Evolutionary conservation across 2,113 vertebrate species (phyloP).

Genomic region (Nesoenas mayeri): DNA sequence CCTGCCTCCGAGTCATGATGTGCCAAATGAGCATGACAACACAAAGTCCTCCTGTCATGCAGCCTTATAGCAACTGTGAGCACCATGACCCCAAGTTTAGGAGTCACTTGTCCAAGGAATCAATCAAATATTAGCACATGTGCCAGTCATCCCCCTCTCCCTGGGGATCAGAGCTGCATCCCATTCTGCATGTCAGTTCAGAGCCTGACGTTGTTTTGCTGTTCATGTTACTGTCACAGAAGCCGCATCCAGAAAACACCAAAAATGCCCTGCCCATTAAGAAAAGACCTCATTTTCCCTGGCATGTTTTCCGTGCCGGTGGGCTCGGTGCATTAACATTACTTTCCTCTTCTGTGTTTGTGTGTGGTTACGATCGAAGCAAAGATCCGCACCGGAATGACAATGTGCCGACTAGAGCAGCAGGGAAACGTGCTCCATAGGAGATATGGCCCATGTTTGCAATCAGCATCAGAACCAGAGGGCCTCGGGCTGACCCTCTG

Average conservation of each 20-base stretch:
- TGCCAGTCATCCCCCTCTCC: neutral
- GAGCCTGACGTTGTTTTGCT: neutral
- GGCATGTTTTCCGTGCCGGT: neutral
- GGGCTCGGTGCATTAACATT: neutral
- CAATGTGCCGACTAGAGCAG: neutral
- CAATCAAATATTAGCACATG: neutral
- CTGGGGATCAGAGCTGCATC: neutral
- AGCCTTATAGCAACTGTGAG: neutral
- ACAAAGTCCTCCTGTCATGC: neutral
- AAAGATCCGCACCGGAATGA: neutral
- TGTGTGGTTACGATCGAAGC: neutral
- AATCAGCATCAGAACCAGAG: neutral
- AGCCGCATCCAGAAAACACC: neutral
- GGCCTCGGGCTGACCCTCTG: neutral
- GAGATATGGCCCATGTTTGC: neutral
- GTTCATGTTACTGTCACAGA: neutral
- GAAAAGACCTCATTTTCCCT: neutral
- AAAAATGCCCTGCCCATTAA: neutral
- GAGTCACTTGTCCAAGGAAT: neutral
- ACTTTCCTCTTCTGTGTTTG: neutral
- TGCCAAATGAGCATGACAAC: neutral
- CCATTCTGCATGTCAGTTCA: neutral
- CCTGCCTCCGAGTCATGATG: neutral
- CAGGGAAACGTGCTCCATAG: neutral
- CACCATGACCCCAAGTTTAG: rapidly evolving